phyloP scores from a whole-genome alignment of 2,113 vertebrate species.

The Isurus oxyrinchus region DNA sequence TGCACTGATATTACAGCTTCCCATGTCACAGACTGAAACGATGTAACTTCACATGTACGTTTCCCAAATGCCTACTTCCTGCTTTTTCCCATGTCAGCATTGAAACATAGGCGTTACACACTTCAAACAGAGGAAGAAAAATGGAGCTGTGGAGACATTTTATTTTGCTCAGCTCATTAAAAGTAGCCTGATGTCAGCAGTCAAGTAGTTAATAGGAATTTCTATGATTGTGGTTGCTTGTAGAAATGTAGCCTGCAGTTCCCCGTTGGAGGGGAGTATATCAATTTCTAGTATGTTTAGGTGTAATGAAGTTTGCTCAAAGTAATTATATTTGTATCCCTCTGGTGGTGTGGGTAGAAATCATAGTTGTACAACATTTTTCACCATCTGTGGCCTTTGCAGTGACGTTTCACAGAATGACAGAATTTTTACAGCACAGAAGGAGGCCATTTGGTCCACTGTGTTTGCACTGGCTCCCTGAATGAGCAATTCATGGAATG shows the following conservation, averaged over 20 bases:
- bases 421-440: no score
- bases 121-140: neutral
- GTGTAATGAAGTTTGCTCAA: neutral
- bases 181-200: neutral
- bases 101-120: neutral
- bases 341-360: neutral
- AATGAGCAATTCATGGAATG: no score
- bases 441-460: no score
- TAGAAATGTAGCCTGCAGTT: neutral
- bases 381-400: neutral
- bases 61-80: neutral
- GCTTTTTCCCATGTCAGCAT: neutral
- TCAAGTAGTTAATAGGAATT: neutral
- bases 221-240: neutral
- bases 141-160: neutral
- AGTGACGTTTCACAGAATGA: neutral
- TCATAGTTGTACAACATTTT: neutral
- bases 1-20: neutral
- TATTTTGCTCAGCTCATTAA: neutral
- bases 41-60: neutral
- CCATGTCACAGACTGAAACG: neutral
- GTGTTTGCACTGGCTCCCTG: no score
- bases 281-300: neutral
- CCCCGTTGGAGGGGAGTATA: neutral
- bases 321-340: conserved; percentile 5